Percentiles rank a stretch among this genome's conserved stretches.
Conservation (phyloP, 2,113 vertebrate species). For the Turdus rufiventris region DNA sequence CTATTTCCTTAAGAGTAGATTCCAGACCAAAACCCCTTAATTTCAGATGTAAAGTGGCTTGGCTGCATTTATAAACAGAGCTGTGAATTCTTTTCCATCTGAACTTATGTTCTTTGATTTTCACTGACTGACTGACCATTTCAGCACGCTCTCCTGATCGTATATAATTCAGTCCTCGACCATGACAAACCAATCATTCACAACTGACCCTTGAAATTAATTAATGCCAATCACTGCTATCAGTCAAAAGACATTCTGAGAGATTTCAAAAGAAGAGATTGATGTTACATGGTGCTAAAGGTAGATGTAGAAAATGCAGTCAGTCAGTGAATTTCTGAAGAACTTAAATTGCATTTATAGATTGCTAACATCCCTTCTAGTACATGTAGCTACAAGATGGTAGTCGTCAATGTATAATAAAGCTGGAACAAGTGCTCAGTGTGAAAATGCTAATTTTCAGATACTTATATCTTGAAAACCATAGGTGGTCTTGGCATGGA, state of each 20-base stretch:
- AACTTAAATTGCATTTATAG: conserved; percentile 22
- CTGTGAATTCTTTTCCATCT: conserved; percentile 1
- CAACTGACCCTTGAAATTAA: conserved; percentile 65
- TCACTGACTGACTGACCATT: conserved; percentile 32
- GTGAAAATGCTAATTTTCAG: conserved; percentile 77
- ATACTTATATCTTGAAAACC: conserved; percentile 77
- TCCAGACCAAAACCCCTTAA: not conserved
- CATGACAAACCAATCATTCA: conserved; percentile 71
- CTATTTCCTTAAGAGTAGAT: not conserved
- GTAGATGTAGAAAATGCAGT: conserved; percentile 5
- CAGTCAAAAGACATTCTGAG: conserved; percentile 25
- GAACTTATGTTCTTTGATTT: conserved; percentile 49
- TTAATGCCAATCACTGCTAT: conserved; percentile 26
- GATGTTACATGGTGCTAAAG: not conserved
- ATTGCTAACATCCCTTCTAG: not conserved
- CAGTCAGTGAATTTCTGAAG: not conserved
- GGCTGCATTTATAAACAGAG: conserved; percentile 38
- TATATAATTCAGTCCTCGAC: conserved; percentile 66
- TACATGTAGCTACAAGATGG: conserved; percentile 34
- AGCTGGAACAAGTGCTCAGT: conserved; percentile 64
- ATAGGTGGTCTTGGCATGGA: conserved; percentile 80
- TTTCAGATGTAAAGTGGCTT: conserved; percentile 50
- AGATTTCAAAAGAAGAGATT: conserved; percentile 24
- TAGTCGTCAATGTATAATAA: conserved; percentile 34
- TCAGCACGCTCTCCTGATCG: conserved; percentile 30